Evolutionary conservation across 2,888 invertebrate species (phyloP), one percentile per base, ranked within the genome.

Genomic region (Agrochola litura): DNA sequence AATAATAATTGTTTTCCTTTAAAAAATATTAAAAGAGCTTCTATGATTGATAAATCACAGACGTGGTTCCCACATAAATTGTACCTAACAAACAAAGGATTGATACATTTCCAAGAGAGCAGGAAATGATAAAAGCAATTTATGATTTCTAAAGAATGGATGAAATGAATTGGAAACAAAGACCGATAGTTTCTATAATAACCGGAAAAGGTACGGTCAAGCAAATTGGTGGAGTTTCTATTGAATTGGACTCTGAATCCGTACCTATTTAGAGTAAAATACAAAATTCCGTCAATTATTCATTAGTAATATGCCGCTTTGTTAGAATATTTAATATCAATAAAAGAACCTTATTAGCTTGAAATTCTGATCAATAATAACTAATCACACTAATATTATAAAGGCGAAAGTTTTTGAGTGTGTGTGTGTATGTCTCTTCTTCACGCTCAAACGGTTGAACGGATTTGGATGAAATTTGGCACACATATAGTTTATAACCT

Each of bases 91-190:
- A 67, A 61, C 19, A 64, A 56, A 30, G 66, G n/a, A 52, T 54
- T 64, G 8, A 14, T 68, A 46, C n/a, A 49, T 63, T 22, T 71
- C 16, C 61, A 70, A 63, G 25, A 64, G 67, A 67, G 65, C 19
- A 76, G 75, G 3, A 22, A 41, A 81, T 70, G 41, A 79, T 73
- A 85, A 83, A 77, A 81, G 77, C 73, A 79, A 87, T 89, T 86
- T 82, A 81, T 84, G 71, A 60, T 70, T 76, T 64, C 65, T 65
- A 79, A 84, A 80, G 73, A 88, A 86, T 75, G 67, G 69, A 75
- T 63, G 67, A 85, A 89, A 85, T 85, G 82, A 84, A 82, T 79
- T 71, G 86, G 78, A 84, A 86, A 83, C 71, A 82, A 84, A 77
- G 73, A 78, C 79, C 60, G 49, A 81, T 79, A 73, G 60, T 77